These are phyloP conservation scores for Chrysolina oricalcia DNA, from an alignment of 2,888 invertebrate genomes.

Conservation along the genomic window DNA sequence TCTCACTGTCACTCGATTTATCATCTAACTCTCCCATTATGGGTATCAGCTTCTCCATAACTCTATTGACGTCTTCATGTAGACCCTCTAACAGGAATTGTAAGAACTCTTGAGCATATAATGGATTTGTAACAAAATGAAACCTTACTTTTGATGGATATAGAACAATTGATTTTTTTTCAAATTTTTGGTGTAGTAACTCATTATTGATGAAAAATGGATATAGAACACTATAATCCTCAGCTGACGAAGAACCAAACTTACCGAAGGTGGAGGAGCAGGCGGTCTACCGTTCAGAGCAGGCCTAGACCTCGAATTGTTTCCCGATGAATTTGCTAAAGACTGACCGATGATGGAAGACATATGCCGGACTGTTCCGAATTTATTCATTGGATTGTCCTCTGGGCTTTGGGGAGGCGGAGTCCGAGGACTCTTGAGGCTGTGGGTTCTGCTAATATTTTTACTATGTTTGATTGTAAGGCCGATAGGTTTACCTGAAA, in stretches of 20 bases:
- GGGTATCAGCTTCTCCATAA: no score
- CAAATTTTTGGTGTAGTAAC: no score
- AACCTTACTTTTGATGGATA: no score
- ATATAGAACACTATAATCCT: no score
- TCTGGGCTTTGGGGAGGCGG: constrained; percentile 74
- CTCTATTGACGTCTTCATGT: no score
- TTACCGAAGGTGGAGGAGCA: constrained; percentile 68
- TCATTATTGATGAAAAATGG: no score
- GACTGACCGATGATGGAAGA: constrained; percentile 74
- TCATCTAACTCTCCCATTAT: no score
- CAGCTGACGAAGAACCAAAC: constrained; percentile 34
- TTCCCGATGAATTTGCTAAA: constrained; percentile 66
- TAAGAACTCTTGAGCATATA: no score
- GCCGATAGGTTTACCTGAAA: constrained; percentile 76
- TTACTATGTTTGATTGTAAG: constrained; percentile 75
- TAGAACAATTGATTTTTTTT: no score
- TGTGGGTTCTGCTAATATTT: constrained; percentile 83
- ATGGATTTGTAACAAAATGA: no score
- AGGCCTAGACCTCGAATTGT: constrained; percentile 64
- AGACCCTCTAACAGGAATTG: no score
- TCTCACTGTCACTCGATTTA: no score
- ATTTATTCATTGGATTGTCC: constrained; percentile 62
- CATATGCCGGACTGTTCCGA: constrained; percentile 69
- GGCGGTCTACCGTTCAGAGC: constrained; percentile 65
- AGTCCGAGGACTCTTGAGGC: constrained; percentile 87